phyloP scores from a whole-genome alignment of 2,888 invertebrate genomes.

The Plagodis pulveraria region DNA sequence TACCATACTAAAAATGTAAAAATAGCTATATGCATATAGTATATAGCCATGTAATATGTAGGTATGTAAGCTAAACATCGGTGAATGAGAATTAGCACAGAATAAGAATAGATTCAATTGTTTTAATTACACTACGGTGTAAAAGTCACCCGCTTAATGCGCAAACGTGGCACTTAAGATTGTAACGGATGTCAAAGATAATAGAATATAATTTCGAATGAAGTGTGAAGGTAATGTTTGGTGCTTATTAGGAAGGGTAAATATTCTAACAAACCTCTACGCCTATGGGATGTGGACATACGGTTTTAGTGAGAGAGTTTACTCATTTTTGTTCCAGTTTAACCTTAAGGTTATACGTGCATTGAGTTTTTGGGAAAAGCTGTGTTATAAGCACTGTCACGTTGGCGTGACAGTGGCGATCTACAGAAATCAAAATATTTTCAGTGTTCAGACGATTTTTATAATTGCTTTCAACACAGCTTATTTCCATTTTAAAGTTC shows the following conservation, averaged over 20 bases:
- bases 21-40: no score
- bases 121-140: constrained; percentile 51
- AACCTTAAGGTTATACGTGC: background rate
- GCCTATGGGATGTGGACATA: constrained; percentile 9
- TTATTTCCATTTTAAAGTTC: no score
- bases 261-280: constrained; percentile 19
- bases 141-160: constrained; percentile 48
- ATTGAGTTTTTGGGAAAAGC: background rate
- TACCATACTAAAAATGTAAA: no score
- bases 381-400: no score
- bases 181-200: constrained; percentile 62
- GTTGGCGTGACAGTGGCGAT: no score
- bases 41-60: no score
- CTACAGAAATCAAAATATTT: no score
- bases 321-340: background rate
- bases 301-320: constrained; percentile 7
- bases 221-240: constrained; percentile 45
- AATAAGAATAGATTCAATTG: no score
- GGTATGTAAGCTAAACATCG: no score
- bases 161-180: constrained; percentile 61
- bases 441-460: no score
- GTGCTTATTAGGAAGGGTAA: constrained; percentile 26
- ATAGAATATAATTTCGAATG: constrained; percentile 58
- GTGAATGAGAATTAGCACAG: constrained; percentile 2
- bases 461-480: no score